Conservation (phyloP, 2,888 invertebrate genomes). For the Drosophila prostipennis region DNA sequence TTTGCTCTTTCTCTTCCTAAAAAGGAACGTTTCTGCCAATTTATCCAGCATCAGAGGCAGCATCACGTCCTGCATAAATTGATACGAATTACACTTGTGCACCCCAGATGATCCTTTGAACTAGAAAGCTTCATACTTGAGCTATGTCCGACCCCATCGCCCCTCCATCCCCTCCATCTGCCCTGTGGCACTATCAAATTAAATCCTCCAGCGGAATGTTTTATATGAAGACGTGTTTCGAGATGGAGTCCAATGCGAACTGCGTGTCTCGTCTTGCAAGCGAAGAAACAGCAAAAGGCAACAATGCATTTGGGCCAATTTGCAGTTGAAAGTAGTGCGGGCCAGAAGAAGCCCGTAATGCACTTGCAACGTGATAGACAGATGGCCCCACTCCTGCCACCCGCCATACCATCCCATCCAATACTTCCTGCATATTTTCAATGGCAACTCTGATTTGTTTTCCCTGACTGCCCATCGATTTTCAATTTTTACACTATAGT, state of each 20-base stretch:
- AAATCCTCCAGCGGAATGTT: conserved; percentile 40
- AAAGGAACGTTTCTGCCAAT: conserved; percentile 20
- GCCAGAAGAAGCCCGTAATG: conserved; percentile 13
- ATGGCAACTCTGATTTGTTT: conserved; percentile 21
- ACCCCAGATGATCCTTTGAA: conserved; percentile 37
- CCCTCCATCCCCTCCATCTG: not conserved
- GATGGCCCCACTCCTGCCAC: not conserved
- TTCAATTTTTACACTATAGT: not conserved
- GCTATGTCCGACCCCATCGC: not conserved
- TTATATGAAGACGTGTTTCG: conserved; percentile 25
- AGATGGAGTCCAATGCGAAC: conserved; percentile 3
- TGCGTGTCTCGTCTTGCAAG: conserved; percentile 17
- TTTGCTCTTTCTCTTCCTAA: not conserved
- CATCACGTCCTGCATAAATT: conserved; percentile 58
- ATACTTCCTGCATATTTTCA: conserved; percentile 1
- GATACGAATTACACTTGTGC: conserved; percentile 48
- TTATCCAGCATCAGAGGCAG: conserved; percentile 29
- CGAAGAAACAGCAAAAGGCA: conserved; percentile 6
- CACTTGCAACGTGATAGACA: conserved; percentile 38
- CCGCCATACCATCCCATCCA: not conserved
- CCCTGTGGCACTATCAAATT: conserved; percentile 38
- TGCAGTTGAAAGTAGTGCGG: conserved; percentile 16
- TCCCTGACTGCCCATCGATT: conserved; percentile 14
- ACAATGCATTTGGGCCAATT: conserved; percentile 38
- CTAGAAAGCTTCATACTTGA: conserved; percentile 17